Evolutionary conservation across 2,888 invertebrate species (phyloP), one percentile per base, ranked within the genome.

Genomic region (Drosophila monieri): DNA sequence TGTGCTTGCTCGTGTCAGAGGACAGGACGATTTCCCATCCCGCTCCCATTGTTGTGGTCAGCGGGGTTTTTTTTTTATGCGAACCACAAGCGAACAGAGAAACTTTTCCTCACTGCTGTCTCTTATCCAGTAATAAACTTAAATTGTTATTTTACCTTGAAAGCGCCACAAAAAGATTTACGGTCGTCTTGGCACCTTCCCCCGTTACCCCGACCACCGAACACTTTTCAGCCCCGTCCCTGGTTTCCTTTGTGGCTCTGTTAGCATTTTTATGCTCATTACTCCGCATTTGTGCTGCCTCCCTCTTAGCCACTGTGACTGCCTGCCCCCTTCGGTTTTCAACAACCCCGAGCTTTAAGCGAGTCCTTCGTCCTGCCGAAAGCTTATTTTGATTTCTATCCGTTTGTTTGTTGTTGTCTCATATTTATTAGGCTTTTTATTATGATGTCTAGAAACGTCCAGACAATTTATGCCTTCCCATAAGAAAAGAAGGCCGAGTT

Each of bases 111-210:
- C 46, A 53, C 52, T 32, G 59, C 43, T 59, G 46, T 48, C 73
- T 59, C 46, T 56, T 64, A 62, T 57, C 46, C 54, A 70, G 80
- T 61, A 75, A 83, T 76, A 86, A 88, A 86, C 88, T 85, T 85
- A 85, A 85, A 88, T 87, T 81, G 75, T 88, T 87, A 87, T 87
- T 88, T 88, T 78, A 88, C 87, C 87, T 88, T 88, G 77, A 85
- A 74, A 85, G 87, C 74, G 78, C 72, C 56, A 73, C 78, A 84
- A 80, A 78, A 75, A 88, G 88, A 86, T 84, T 84, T 86, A 84
- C 81, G 72, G 68, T 71, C 76, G 72, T 67, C 69, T 75, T 73
- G 73, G 49, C 80, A 69, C 64, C 70, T 66, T 55, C 21, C 55
- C 49, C 14, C n/a, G 5, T 15, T 23, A 21, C 30, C 10, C 51